Evolutionary conservation across 2,797 vertebrate species (phyloP).

Genomic region (Muraenolepis orangiensis): DNA sequence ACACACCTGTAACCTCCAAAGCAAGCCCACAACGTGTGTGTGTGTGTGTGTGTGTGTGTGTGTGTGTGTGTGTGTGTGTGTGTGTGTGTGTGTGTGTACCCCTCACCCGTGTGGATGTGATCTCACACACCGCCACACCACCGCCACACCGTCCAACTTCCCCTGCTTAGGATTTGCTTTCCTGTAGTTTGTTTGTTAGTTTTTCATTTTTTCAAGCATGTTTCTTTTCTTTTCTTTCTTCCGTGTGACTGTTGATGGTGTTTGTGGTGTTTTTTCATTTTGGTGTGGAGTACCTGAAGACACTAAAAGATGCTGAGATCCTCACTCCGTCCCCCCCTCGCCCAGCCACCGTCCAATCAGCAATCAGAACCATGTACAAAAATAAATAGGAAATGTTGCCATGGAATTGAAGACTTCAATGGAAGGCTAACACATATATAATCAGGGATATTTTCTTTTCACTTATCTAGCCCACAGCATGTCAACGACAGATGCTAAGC

Average conservation of each 20-base stretch:
- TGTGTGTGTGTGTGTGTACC: background rate
- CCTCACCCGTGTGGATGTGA: background rate
- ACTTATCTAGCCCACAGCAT: conserved; percentile 34
- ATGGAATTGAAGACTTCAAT: conserved; percentile 41
- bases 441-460: conserved; percentile 60
- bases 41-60: background rate
- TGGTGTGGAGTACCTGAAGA: conserved; percentile 46
- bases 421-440: conserved; percentile 37
- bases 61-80: background rate
- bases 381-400: conserved; percentile 32
- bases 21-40: too few relatives aligned
- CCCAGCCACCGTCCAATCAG: conserved; percentile 5
- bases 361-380: conserved; percentile 17
- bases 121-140: background rate
- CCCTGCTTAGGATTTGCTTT: background rate
- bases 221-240: conserved; percentile 41
- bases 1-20: too few relatives aligned
- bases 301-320: conserved; percentile 27
- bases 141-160: background rate
- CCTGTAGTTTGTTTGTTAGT: conserved; percentile 16
- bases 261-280: conserved; percentile 44
- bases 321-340: background rate
- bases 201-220: conserved; percentile 44
- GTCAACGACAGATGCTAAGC: conserved; percentile 56
- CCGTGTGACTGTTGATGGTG: conserved; percentile 42